Evolutionary conservation across 2,113 vertebrate species (phyloP).

Genomic region (Electrona antarctica): DNA sequence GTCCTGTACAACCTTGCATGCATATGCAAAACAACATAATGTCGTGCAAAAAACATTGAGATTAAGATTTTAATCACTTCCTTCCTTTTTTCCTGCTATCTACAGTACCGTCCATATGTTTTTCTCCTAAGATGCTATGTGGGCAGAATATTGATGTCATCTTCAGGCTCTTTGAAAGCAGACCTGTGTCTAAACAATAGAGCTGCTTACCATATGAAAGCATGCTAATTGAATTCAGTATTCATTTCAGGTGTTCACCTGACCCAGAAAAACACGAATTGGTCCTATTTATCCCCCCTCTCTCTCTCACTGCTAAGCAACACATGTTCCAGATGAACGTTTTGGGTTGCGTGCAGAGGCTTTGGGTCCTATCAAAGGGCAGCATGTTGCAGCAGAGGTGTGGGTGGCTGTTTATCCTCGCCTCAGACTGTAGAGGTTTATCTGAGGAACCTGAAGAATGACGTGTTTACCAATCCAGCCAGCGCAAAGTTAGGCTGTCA

Average conservation of each 20-base stretch:
- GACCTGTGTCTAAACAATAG: slow-evolving; percentile 33
- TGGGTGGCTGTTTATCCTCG: slow-evolving; percentile 22
- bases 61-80: too few relatives aligned
- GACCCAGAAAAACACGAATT: slow-evolving; percentile 52
- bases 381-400: slow-evolving; percentile 24
- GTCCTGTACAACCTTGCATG: neutral
- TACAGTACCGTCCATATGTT: neutral
- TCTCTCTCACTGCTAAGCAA: slow-evolving; percentile 62
- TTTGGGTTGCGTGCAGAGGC: slow-evolving; percentile 35
- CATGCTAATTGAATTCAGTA: slow-evolving; percentile 57
- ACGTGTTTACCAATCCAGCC: slow-evolving; percentile 11
- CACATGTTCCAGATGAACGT: slow-evolving; percentile 46
- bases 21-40: neutral
- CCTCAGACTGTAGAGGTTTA: slow-evolving; percentile 14
- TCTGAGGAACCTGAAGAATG: slow-evolving; percentile 13
- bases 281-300: slow-evolving; percentile 26
- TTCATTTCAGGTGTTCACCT: slow-evolving; percentile 76
- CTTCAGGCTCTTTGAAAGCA: slow-evolving; percentile 43
- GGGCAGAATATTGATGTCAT: slow-evolving; percentile 20
- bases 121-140: slow-evolving; percentile 7
- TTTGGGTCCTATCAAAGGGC: slow-evolving; percentile 28
- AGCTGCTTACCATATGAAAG: slow-evolving; percentile 80
- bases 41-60: neutral
- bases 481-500: neutral
- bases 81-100: neutral